Evolutionary conservation across 2,888 invertebrate genomes (phyloP).

Genomic region (Chironomus tentans): DNA sequence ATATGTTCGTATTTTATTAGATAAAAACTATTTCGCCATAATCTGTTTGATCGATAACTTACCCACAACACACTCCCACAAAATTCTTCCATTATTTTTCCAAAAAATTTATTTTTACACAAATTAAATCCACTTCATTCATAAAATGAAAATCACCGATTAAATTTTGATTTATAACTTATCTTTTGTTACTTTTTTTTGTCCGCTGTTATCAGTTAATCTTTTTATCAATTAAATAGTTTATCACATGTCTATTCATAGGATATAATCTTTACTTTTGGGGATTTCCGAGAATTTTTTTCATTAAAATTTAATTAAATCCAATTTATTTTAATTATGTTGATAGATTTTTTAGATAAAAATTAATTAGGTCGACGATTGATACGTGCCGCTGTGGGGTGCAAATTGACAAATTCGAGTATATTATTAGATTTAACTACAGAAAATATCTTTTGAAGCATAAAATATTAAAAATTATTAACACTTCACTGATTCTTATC

Average conservation of each 20-base stretch:
- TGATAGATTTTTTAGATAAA: no score
- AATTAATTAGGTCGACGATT: not conserved
- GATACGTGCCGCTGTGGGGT: not conserved
- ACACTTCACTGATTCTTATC: no score
- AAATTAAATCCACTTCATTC: not conserved
- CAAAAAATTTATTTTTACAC: not conserved
- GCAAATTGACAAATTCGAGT: not conserved
- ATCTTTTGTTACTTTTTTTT: not conserved
- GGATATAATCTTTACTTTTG: no score
- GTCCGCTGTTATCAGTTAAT: not conserved
- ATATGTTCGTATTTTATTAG: no score
- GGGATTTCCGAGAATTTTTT: no score
- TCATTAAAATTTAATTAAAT: no score
- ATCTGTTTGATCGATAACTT: not conserved
- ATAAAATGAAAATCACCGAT: not conserved
- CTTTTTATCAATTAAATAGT: not conserved
- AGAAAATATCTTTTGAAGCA: no score
- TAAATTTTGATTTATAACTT: no score
- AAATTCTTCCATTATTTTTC: slow-evolving; percentile 20
- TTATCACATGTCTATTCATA: not conserved
- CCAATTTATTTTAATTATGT: no score
- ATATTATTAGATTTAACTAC: no score
- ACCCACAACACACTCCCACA: slow-evolving; percentile 28
- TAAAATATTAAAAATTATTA: no score
- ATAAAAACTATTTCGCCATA: no score